A percentile compares a stretch with the other conserved stretches of the same genome.
Conservation (phyloP, 2,797 vertebrate genomes). For the Helostoma temminkii region DNA sequence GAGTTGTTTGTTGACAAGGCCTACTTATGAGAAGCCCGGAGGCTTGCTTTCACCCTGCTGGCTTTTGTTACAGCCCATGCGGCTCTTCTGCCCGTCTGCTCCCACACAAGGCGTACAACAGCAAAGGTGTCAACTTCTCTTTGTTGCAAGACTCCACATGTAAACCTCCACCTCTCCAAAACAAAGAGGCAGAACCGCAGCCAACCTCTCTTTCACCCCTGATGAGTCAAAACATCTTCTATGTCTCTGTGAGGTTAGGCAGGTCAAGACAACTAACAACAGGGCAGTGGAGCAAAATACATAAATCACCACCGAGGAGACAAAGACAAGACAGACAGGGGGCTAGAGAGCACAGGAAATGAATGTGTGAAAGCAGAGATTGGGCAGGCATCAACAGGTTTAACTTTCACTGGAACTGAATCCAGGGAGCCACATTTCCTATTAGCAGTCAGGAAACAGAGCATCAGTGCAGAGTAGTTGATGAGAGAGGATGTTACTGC, state of each 20-base stretch:
- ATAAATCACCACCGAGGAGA: slow-evolving; percentile 39
- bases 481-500: not conserved
- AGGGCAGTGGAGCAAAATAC: slow-evolving; percentile 27
- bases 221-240: slow-evolving; percentile 27
- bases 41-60: slow-evolving; percentile 25
- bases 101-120: not conserved
- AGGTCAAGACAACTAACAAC: slow-evolving; percentile 44
- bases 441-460: slow-evolving; percentile 33
- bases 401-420: slow-evolving; percentile 20
- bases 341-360: slow-evolving; percentile 23
- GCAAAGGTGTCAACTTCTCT: slow-evolving; percentile 31
- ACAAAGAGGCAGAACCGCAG: slow-evolving; percentile 36
- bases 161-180: slow-evolving; percentile 22
- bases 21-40: slow-evolving; percentile 6
- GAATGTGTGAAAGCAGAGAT: slow-evolving; percentile 17
- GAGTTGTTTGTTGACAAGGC: slow-evolving; percentile 40
- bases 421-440: slow-evolving; percentile 10
- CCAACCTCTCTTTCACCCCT: slow-evolving; percentile 46
- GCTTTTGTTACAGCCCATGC: slow-evolving; percentile 30
- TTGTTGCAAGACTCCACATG: slow-evolving; percentile 33
- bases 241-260: slow-evolving; percentile 1
- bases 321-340: slow-evolving; percentile 22
- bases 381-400: slow-evolving; percentile 23
- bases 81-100: slow-evolving; percentile 17
- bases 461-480: not conserved